These are phyloP conservation scores for Epinotia bilunana DNA, from an alignment of 2,888 invertebrate genomes.

Conservation along the genomic window DNA sequence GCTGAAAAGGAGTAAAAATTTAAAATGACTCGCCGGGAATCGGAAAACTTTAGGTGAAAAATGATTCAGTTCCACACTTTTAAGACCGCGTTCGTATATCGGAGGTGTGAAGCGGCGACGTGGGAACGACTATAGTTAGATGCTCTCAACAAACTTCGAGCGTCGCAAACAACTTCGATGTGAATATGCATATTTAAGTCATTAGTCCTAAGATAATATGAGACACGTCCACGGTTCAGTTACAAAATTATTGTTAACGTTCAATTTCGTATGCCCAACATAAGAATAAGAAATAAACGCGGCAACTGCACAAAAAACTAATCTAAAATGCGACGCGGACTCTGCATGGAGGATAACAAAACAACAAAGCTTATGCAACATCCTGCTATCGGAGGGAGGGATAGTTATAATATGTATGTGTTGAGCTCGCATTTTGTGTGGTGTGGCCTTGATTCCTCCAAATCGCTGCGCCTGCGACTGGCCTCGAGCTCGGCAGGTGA, in stretches of 20 bases:
- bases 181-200: constrained; percentile 57
- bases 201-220: constrained; percentile 24
- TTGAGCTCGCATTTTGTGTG: constrained; percentile 71
- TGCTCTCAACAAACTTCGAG: constrained; percentile 66
- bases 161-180: constrained; percentile 56
- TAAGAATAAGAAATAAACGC: constrained; percentile 59
- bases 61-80: constrained; percentile 68
- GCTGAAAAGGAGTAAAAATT: constrained; percentile 59
- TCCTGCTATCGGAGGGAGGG: constrained; percentile 76
- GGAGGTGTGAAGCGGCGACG: constrained; percentile 60
- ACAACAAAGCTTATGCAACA: constrained; percentile 83
- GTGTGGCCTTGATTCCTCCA: constrained; percentile 80
- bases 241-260: constrained; percentile 59
- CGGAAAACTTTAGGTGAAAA: constrained; percentile 67
- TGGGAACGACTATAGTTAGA: constrained; percentile 68
- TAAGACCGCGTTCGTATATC: constrained; percentile 52
- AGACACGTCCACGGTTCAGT: constrained; percentile 41
- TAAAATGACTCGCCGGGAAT: constrained; percentile 62
- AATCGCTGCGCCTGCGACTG: constrained; percentile 67
- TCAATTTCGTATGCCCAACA: constrained; percentile 62
- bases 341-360: constrained; percentile 76
- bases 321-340: constrained; percentile 78
- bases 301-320: constrained; percentile 74
- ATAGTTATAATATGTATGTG: constrained; percentile 70
- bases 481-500: constrained; percentile 81